These are phyloP conservation scores for Mobula hypostoma DNA, from an alignment of 2,113 vertebrate genomes.

Conservation along the genomic window DNA sequence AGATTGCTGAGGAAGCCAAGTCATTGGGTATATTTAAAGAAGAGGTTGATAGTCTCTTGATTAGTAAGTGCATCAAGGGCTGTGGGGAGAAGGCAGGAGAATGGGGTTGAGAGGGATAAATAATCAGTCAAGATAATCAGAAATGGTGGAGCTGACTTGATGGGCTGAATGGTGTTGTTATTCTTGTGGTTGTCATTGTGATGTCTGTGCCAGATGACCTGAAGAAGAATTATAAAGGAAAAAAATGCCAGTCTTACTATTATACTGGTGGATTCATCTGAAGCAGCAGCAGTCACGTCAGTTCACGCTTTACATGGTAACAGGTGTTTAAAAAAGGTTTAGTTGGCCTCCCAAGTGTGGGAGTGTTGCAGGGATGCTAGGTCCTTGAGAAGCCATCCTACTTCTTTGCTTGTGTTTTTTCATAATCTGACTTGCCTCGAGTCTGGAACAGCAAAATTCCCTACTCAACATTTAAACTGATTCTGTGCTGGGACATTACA, in stretches of 20 bases:
- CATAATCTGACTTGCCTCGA: background rate
- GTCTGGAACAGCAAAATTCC: background rate
- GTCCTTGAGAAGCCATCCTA: background rate
- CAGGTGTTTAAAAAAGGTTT: background rate
- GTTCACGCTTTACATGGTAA: background rate
- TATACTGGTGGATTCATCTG: background rate
- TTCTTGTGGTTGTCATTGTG: background rate
- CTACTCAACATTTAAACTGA: background rate
- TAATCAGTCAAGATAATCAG: too few relatives aligned
- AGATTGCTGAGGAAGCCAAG: too few relatives aligned
- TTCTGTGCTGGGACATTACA: background rate
- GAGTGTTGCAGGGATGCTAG: too few relatives aligned
- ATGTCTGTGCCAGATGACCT: background rate
- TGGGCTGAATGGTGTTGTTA: too few relatives aligned
- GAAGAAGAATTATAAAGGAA: background rate
- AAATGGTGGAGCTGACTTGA: too few relatives aligned
- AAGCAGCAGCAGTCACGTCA: background rate
- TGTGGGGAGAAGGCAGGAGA: too few relatives aligned
- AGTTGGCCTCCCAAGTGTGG: too few relatives aligned
- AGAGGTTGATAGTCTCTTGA: too few relatives aligned
- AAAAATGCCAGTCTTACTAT: background rate
- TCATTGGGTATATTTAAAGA: too few relatives aligned
- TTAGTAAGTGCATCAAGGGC: too few relatives aligned
- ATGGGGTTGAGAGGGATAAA: too few relatives aligned
- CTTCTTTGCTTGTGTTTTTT: background rate